Evolutionary conservation across 1,140 invertebrate genomes (phyloP).

Genomic region (Diachasma alloeum): DNA sequence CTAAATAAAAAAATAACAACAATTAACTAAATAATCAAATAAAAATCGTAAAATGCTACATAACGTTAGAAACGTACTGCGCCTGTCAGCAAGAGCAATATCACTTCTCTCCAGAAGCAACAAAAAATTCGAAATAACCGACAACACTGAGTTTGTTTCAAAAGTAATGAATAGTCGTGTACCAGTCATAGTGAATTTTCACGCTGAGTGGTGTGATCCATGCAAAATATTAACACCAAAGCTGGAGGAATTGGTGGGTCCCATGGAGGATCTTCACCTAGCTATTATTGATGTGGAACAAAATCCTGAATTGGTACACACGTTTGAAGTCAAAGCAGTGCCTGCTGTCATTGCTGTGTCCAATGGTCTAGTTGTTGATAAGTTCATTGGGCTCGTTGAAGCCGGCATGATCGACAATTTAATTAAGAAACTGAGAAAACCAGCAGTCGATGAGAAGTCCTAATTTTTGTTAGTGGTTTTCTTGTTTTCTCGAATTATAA

Average conservation of each 20-base stretch:
- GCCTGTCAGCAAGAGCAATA: conserved; percentile 39
- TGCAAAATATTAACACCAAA: conserved; percentile 94
- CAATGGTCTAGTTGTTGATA: conserved; percentile 88
- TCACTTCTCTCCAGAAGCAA: conserved; percentile 47
- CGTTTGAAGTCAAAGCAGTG: conserved; percentile 88
- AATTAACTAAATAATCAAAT: neutral
- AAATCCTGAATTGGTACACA: conserved; percentile 82
- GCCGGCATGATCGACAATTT: conserved; percentile 84
- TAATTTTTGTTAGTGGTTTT: conserved; percentile 25
- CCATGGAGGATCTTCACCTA: conserved; percentile 80
- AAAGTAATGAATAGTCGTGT: conserved; percentile 84
- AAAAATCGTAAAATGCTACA: conserved; percentile 46
- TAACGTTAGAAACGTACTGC: conserved; percentile 43
- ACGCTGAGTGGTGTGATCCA: conserved; percentile 94
- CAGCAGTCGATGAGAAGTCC: conserved; percentile 19
- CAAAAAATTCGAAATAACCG: conserved; percentile 67
- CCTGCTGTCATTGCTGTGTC: conserved; percentile 89
- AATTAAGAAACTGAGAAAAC: conserved; percentile 74
- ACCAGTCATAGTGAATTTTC: conserved; percentile 87
- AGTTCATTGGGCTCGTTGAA: conserved; percentile 91
- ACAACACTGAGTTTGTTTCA: conserved; percentile 68
- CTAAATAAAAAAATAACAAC: neutral
- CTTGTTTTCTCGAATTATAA: neutral
- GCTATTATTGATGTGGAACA: conserved; percentile 94
- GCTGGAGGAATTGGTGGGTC: conserved; percentile 82